Base-by-base conservation (phyloP, 2,797 vertebrate genomes). In the Pangasius sanitwongsei region DNA sequence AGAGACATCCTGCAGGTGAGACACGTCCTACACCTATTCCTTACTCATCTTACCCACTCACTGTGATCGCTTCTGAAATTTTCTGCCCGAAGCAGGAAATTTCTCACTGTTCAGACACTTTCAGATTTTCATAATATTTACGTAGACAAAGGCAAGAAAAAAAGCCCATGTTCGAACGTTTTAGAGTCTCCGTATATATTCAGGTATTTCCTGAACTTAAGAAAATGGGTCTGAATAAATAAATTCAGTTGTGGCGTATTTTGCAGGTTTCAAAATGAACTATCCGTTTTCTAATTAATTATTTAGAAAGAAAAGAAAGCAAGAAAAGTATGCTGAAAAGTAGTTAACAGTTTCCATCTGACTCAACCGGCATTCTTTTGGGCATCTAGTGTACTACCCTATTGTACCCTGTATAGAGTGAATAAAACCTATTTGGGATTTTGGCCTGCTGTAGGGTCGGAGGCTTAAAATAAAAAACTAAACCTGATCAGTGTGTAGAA, bases 1-100 rank as follows among this genome's bases (percentile, higher is more conserved):
- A 95, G 98, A 95, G 98, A 99, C 94, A 99, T 99, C 88, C 88
- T 99, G 37, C 98, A 99, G 98, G 98, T 99, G 92, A 91, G 92
- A 85, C 83, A 55, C 31, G 11, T 55, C 44, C n/a, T 16, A 55
- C 18, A 77, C 37, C 37, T 74, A 31, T 44, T 37, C 69, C 69
- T 59, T n/a, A 41, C 50, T 75, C 50, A 9, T n/a, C 37, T 28
- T 61, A 44, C 12, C 34, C 80, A 7, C 78, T 34, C 55, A 23
- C 9, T 37, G 34, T 28, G 23, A 37, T 59, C 11, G 9, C 81
- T 28, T 61, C 9, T 23, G 78, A n/a, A 41, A 41, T 18, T 7
- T 41, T 28, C 20, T 25, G 20, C 57, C 11, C 28, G 57, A 25
- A 11, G 55, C 53, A 81, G n/a, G 55, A 13, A 0, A 23, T 12